Base-by-base conservation (phyloP, 2,888 invertebrate genomes). In the Yponomeuta evonymella region DNA sequence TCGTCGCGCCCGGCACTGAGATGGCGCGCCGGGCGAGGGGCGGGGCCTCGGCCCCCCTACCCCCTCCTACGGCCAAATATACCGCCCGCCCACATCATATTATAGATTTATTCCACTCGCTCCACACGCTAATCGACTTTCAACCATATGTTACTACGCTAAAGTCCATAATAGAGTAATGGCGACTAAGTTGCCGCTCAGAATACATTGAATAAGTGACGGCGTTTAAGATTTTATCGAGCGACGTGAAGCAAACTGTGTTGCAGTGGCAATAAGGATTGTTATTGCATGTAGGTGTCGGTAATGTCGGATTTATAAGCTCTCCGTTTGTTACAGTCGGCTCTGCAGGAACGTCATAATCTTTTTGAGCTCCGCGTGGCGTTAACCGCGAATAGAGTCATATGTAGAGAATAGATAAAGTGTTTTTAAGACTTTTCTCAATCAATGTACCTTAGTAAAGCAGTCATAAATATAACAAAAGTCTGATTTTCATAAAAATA, bases 81-180 rank as follows among this genome's bases (percentile, higher is more conserved):
- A 88, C 87, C 88, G 88, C 82, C 89, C 91, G 91, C 92, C 92
- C 85, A 88, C 85, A 88, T 88, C 90, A 90, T 91, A 91, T 91
- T 91, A 91, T 91, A 92, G 91, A 91, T 91, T 91, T 91, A 92
- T 91, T 90, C 81, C 85, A 83, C 86, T 86, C 85, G 80, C 81
- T 82, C 80, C 76, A 72, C 75, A 72, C 81, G 88, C 81, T 88
- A 86, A 87, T 86, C 90, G 86, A 87, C 86, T 88, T 84, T 88
- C 85, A 84, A 90, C 91, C 91, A 88, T 91, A 90, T 85, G 85
- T 81, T 81, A 75, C 78, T 74, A 80, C 76, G 77, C 84, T 89
- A 91, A 85, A 87, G 90, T 85, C 85, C 84, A 85, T 80, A 88
- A 88, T 90, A 84, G 87, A 87, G 86, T 86, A 85, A 81, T 81